Evolutionary conservation across 2,113 vertebrate species (phyloP).

Genomic region (Dipodomys stephensi): DNA sequence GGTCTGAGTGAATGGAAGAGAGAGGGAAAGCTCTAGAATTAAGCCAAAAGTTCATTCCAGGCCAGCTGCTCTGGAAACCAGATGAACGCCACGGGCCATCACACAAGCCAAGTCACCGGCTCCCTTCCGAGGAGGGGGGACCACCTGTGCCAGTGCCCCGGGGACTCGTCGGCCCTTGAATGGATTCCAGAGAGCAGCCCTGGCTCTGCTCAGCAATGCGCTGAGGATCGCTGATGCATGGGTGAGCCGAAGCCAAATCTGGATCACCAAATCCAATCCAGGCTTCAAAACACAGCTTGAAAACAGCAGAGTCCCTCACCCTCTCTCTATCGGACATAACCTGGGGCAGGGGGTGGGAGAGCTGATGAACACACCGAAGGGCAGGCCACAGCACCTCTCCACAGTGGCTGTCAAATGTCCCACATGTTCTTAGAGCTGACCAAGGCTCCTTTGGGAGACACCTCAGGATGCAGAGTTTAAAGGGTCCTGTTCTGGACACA

Average conservation of each 20-base stretch:
- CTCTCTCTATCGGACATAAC: too few species aligned
- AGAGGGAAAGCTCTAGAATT: not conserved
- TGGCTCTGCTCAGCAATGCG: not conserved
- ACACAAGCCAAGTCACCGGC: not conserved
- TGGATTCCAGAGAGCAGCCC: not conserved
- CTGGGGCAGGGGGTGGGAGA: fast-evolving
- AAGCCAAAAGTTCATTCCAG: not conserved
- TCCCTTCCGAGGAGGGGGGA: not conserved
- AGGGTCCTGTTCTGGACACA: not conserved
- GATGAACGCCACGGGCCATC: not conserved
- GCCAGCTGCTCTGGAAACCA: not conserved
- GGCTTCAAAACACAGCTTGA: not conserved
- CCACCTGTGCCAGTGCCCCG: not conserved
- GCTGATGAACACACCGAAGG: too few species aligned
- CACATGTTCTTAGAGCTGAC: too few species aligned
- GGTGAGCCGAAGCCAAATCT: not conserved
- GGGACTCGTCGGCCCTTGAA: not conserved
- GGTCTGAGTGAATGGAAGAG: not conserved
- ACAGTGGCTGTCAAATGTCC: fast-evolving
- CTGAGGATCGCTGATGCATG: not conserved
- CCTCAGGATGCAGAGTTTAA: fast-evolving
- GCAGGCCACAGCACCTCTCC: fast-evolving
- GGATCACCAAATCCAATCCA: not conserved
- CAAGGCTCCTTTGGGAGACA: not conserved
- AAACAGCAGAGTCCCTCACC: not conserved